A percentile compares a stretch with the other conserved stretches of the same genome.
phyloP scores from a whole-genome alignment of 2,888 invertebrate genomes.

The Bellardia pandia region DNA sequence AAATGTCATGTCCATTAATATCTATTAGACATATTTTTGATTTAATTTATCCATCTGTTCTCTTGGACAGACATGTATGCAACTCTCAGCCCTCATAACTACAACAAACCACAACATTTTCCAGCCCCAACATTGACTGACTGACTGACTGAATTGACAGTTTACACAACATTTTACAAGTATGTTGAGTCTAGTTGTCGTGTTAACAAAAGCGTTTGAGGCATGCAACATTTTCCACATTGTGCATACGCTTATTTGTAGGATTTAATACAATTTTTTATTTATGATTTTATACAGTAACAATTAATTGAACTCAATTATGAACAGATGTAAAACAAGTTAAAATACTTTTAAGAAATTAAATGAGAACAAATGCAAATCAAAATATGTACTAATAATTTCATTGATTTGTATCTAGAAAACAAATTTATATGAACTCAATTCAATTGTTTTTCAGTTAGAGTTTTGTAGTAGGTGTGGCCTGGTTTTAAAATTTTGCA shows the following conservation, averaged over 20 bases:
- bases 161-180: slow-evolving; percentile 62
- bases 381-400: slow-evolving; percentile 44
- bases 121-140: slow-evolving; percentile 19
- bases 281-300: slow-evolving; percentile 20
- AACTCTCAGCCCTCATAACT: background rate
- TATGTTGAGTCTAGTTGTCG: slow-evolving; percentile 33
- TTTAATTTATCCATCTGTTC: slow-evolving; percentile 53
- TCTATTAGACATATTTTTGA: slow-evolving; percentile 53
- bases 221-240: slow-evolving; percentile 50
- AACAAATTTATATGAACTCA: slow-evolving; percentile 49
- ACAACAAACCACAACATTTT: background rate
- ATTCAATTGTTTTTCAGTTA: slow-evolving; percentile 1
- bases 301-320: slow-evolving; percentile 68
- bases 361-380: background rate
- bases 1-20: slow-evolving; percentile 49
- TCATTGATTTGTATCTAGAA: slow-evolving; percentile 54
- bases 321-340: slow-evolving; percentile 53
- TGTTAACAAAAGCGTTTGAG: slow-evolving; percentile 53
- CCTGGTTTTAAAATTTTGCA: slow-evolving; percentile 18
- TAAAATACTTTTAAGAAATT: slow-evolving; percentile 27
- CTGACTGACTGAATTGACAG: slow-evolving; percentile 39
- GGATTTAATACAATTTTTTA: slow-evolving; percentile 17
- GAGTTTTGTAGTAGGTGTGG: slow-evolving; percentile 40
- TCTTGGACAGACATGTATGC: slow-evolving; percentile 14
- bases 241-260: background rate